A percentile compares a stretch with the other conserved stretches of the same genome.
These are phyloP conservation scores for Pantherophis guttatus DNA, from an alignment of 2,113 vertebrate species.

Conservation along the genomic window DNA sequence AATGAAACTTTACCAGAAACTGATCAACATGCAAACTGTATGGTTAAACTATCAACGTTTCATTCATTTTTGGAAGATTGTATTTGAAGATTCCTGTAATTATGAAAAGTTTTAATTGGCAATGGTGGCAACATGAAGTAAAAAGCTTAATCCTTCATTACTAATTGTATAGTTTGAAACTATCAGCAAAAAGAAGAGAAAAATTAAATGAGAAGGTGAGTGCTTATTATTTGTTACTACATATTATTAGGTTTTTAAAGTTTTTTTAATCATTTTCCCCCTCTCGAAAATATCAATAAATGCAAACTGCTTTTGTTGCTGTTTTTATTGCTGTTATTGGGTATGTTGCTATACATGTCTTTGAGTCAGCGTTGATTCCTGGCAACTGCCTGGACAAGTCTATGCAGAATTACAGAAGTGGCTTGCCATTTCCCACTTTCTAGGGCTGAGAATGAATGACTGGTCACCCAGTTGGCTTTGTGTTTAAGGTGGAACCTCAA, in stretches of 20 bases:
- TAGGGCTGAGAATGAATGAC: background rate
- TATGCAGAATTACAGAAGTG: background rate
- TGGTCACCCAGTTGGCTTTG: background rate
- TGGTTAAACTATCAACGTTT: conserved; percentile 3
- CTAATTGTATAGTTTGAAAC: conserved; percentile 6
- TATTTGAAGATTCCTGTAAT: background rate
- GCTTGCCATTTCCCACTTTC: background rate
- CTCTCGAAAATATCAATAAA: background rate
- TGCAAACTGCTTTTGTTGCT: background rate
- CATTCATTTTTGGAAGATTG: background rate
- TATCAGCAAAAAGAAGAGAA: background rate
- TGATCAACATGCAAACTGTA: background rate
- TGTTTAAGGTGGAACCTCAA: background rate
- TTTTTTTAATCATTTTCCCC: background rate
- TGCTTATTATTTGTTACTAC: background rate
- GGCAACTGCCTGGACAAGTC: background rate
- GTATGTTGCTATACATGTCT: background rate
- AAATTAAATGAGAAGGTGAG: background rate
- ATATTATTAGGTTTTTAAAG: background rate
- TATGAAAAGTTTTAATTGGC: background rate
- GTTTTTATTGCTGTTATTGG: background rate
- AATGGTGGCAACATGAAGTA: background rate
- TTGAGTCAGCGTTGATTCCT: background rate
- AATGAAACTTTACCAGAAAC: background rate
- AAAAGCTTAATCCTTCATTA: background rate